Percentiles rank a stretch among this genome's conserved stretches.
These are phyloP conservation scores for Erebia ligea DNA, from an alignment of 2,888 invertebrate species.

Conservation along the genomic window DNA sequence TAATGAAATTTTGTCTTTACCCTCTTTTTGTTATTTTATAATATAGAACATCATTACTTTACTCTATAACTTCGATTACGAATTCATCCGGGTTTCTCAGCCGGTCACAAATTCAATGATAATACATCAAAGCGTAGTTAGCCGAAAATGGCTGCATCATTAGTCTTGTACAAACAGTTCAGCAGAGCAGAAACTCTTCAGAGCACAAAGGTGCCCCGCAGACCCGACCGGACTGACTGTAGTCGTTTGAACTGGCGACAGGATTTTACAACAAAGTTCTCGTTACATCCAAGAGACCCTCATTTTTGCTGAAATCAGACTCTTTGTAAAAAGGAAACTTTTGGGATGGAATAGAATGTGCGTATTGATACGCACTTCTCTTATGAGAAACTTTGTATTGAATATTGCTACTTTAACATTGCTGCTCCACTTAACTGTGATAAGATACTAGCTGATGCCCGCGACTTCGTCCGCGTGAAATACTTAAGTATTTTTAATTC, in stretches of 20 bases:
- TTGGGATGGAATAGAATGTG: conserved; percentile 10
- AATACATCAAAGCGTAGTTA: conserved; percentile 44
- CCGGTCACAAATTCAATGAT: conserved; percentile 28
- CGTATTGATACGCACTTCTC: conserved; percentile 1
- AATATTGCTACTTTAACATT: neutral
- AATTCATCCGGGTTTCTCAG: conserved; percentile 9
- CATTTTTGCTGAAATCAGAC: conserved; percentile 39
- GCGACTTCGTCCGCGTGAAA: no score
- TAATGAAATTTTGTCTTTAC: no score
- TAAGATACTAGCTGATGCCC: no score
- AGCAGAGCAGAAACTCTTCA: conserved; percentile 58
- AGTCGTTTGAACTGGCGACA: conserved; percentile 46
- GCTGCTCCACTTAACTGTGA: no score
- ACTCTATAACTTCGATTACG: conserved; percentile 22
- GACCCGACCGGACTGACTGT: conserved; percentile 42
- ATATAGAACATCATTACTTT: neutral
- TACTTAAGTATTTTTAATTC: no score
- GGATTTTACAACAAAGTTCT: conserved; percentile 40
- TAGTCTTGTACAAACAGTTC: conserved; percentile 62
- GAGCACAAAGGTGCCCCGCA: conserved; percentile 60
- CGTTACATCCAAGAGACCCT: conserved; percentile 39
- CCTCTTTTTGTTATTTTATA: no score
- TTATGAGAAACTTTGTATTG: conserved; percentile 11
- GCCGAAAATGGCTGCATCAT: conserved; percentile 57
- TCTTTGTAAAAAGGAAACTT: conserved; percentile 36